phyloP scores from a whole-genome alignment of 1,140 invertebrate species.

The Marisa cornuarietis region DNA sequence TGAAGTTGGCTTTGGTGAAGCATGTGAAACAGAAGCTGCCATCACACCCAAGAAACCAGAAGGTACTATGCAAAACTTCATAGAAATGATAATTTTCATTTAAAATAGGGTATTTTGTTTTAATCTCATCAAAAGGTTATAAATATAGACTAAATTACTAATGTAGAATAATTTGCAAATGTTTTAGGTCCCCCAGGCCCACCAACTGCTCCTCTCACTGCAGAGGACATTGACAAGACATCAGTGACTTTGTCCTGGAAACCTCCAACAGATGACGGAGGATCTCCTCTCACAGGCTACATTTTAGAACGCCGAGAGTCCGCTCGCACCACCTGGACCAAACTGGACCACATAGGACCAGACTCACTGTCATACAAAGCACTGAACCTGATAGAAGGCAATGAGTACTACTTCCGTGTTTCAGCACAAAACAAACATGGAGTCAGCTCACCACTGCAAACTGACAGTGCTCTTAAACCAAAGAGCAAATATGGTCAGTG shows the following conservation, averaged over 20 bases:
- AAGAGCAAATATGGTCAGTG: slow-evolving; percentile 93
- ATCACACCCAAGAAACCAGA: slow-evolving; percentile 68
- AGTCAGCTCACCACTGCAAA: slow-evolving; percentile 77
- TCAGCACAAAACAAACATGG: slow-evolving; percentile 88
- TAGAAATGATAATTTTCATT: too few species aligned
- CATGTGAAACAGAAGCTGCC: slow-evolving; percentile 84
- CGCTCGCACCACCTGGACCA: slow-evolving; percentile 86
- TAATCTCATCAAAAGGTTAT: not conserved
- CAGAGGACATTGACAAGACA: slow-evolving; percentile 64
- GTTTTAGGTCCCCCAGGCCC: slow-evolving; percentile 76
- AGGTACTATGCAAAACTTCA: slow-evolving; percentile 64
- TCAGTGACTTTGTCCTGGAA: slow-evolving; percentile 60
- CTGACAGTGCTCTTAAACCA: slow-evolving; percentile 80
- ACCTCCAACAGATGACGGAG: slow-evolving; percentile 61
- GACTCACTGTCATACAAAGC: slow-evolving; percentile 79
- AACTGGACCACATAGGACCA: slow-evolving; percentile 61
- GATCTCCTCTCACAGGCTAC: slow-evolving; percentile 61
- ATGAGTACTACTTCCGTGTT: slow-evolving; percentile 94
- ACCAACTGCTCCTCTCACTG: slow-evolving; percentile 85
- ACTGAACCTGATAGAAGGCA: slow-evolving; percentile 78
- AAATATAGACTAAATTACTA: not conserved
- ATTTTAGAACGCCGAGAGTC: slow-evolving; percentile 64
- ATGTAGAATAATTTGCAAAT: slow-evolving; percentile 32
- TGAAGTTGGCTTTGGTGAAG: slow-evolving; percentile 93
- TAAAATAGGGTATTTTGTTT: too few species aligned